Percentiles rank a stretch among this genome's conserved stretches.
Evolutionary conservation across 1,140 invertebrate species (phyloP).

Genomic region (Drosophila azteca): DNA sequence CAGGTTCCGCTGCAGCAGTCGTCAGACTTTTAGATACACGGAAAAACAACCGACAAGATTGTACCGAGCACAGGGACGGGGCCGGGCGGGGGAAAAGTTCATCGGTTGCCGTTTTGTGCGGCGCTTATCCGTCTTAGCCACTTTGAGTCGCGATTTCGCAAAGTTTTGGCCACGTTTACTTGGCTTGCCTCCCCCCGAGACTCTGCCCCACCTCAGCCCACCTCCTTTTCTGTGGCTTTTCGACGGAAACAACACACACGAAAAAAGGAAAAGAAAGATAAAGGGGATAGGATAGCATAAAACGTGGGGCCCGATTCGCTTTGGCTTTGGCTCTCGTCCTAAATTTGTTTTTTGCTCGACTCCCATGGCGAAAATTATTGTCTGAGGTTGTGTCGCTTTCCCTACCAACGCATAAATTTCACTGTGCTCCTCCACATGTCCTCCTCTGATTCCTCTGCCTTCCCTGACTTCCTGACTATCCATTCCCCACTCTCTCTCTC

Average conservation of each 20-base stretch:
- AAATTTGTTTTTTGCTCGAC: slow-evolving; percentile 15
- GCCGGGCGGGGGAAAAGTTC: slow-evolving; percentile 59
- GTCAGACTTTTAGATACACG: slow-evolving; percentile 42
- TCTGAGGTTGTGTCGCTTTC: slow-evolving; percentile 61
- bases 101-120: slow-evolving; percentile 59
- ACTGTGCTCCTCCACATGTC: slow-evolving; percentile 31
- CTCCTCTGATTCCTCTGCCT: background rate
- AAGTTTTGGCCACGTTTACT: slow-evolving; percentile 65
- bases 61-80: too few relatives aligned
- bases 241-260: slow-evolving; percentile 40
- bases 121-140: slow-evolving; percentile 73
- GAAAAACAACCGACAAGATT: slow-evolving; percentile 31
- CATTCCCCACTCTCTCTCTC: background rate
- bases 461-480: background rate
- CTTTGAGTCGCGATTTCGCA: slow-evolving; percentile 63
- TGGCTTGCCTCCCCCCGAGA: slow-evolving; percentile 12
- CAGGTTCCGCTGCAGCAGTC: slow-evolving; percentile 25
- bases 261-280: slow-evolving; percentile 9
- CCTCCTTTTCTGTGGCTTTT: slow-evolving; percentile 33
- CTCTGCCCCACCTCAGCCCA: slow-evolving; percentile 1
- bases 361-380: slow-evolving; percentile 62
- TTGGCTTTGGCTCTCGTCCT: slow-evolving; percentile 1
- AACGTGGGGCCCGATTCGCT: slow-evolving; percentile 2
- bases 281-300: slow-evolving; percentile 21
- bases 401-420: slow-evolving; percentile 56